A percentile compares a stretch with the other conserved stretches of the same genome.
phyloP scores from a whole-genome alignment of 2,113 vertebrate species.

The Hassar affinis region DNA sequence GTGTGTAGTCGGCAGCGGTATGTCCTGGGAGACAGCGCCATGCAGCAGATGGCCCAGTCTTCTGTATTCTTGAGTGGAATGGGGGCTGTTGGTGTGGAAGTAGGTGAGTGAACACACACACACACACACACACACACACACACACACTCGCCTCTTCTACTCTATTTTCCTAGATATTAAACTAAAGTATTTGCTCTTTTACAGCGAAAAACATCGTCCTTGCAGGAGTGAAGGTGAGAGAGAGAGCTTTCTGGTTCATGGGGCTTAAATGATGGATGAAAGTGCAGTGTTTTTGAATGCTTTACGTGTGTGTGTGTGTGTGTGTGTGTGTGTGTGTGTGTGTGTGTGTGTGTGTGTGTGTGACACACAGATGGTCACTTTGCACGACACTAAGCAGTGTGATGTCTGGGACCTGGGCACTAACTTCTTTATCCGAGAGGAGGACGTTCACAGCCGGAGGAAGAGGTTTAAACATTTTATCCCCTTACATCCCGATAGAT shows the following conservation, averaged over 20 bases:
- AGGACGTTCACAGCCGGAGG: conserved; percentile 82
- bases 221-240: conserved; percentile 90
- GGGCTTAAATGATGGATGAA: neutral
- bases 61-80: conserved; percentile 92
- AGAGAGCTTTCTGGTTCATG: neutral
- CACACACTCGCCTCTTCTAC: neutral
- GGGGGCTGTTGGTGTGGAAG: conserved; percentile 91
- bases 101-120: too few relatives aligned
- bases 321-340: conserved; percentile 38
- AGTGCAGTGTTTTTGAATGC: neutral
- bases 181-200: conserved; percentile 42
- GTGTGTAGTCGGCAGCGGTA: conserved; percentile 90
- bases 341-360: too few relatives aligned
- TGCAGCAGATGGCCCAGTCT: conserved; percentile 98
- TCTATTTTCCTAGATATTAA: neutral
- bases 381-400: conserved; percentile 88
- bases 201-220: conserved; percentile 96
- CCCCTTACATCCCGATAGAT: too few relatives aligned
- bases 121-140: neutral
- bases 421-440: conserved; percentile 92
- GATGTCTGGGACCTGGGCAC: conserved; percentile 86
- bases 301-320: conserved; percentile 15
- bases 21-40: conserved; percentile 94
- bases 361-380: conserved; percentile 89
- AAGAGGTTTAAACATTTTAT: conserved; percentile 77